A percentile compares a stretch with the other conserved stretches of the same genome.
These are phyloP conservation scores for Tetraodon nigroviridis DNA, from an alignment of 2,113 vertebrate species.

Conservation along the genomic window DNA sequence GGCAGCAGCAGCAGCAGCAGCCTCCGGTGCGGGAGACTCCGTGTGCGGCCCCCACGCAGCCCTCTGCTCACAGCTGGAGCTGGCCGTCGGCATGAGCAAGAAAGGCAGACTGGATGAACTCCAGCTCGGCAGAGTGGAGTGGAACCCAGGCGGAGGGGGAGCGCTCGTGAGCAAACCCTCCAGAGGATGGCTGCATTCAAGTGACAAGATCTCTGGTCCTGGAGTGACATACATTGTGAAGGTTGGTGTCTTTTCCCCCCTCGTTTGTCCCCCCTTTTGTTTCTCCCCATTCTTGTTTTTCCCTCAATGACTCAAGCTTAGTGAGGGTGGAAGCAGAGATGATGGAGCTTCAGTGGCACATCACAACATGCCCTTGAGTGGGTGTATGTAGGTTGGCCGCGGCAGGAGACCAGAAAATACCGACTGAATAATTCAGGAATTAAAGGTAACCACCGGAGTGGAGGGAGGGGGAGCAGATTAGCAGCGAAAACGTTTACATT, in stretches of 20 bases:
- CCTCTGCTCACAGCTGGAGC: constrained; percentile 82
- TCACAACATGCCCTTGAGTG: constrained; percentile 58
- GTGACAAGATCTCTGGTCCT: constrained; percentile 93
- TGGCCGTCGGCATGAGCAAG: constrained; percentile 78
- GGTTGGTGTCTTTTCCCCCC: constrained; percentile 77
- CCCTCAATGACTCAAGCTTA: constrained; percentile 40
- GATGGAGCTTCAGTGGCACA: constrained; percentile 38
- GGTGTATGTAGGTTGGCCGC: constrained; percentile 50
- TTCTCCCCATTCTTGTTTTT: constrained; percentile 58
- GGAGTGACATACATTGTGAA: constrained; percentile 97
- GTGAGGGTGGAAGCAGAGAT: constrained; percentile 20
- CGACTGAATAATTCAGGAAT: constrained; percentile 64
- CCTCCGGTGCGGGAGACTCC: constrained; percentile 72
- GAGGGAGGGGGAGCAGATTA: too few species aligned
- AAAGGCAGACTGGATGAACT: constrained; percentile 81
- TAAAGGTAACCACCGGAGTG: constrained; percentile 47
- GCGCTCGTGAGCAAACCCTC: constrained; percentile 81
- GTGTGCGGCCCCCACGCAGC: constrained; percentile 79
- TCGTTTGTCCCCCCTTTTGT: not conserved
- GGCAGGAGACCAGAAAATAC: constrained; percentile 46
- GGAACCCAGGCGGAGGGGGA: constrained; percentile 73
- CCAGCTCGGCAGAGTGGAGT: constrained; percentile 78
- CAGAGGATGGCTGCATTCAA: constrained; percentile 86
- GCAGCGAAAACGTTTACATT: constrained; percentile 16
- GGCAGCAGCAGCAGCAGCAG: constrained; percentile 60